phyloP scores from a whole-genome alignment of 1,140 invertebrate species.

The Drosophila setifemur region DNA sequence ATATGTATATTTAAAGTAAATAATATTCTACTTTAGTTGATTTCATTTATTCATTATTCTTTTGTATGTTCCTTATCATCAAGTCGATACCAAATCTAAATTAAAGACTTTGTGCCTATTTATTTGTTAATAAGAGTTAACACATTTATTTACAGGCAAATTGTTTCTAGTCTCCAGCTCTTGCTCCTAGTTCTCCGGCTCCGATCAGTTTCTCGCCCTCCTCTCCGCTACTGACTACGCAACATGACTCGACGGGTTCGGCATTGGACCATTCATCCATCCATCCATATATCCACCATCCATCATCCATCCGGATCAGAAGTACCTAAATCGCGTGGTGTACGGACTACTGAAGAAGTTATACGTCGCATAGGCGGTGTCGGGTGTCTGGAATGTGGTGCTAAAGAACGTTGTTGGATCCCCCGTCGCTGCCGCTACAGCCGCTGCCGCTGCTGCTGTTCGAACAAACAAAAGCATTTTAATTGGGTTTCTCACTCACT shows the following conservation, averaged over 20 bases:
- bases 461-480: constrained; percentile 34
- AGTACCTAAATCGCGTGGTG: constrained; percentile 62
- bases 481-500: constrained; percentile 38
- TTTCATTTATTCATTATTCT: no score
- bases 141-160: constrained; percentile 71
- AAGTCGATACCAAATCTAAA: no score
- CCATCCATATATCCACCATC: neutral
- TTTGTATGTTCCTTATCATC: no score
- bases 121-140: constrained; percentile 58
- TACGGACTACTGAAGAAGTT: constrained; percentile 71
- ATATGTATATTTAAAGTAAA: neutral
- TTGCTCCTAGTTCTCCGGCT: constrained; percentile 36
- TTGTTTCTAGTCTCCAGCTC: constrained; percentile 57
- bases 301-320: constrained; percentile 34
- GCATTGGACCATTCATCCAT: constrained; percentile 13
- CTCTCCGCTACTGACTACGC: constrained; percentile 41
- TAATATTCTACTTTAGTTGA: no score
- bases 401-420: constrained; percentile 60
- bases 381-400: constrained; percentile 67
- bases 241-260: constrained; percentile 29
- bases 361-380: constrained; percentile 67
- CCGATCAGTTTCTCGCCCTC: constrained; percentile 16
- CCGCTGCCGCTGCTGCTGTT: constrained; percentile 59
- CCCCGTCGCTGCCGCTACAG: constrained; percentile 52
- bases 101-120: constrained; percentile 38